phyloP scores from a whole-genome alignment of 1,140 invertebrate species.

The Pristionchus pacificus region DNA sequence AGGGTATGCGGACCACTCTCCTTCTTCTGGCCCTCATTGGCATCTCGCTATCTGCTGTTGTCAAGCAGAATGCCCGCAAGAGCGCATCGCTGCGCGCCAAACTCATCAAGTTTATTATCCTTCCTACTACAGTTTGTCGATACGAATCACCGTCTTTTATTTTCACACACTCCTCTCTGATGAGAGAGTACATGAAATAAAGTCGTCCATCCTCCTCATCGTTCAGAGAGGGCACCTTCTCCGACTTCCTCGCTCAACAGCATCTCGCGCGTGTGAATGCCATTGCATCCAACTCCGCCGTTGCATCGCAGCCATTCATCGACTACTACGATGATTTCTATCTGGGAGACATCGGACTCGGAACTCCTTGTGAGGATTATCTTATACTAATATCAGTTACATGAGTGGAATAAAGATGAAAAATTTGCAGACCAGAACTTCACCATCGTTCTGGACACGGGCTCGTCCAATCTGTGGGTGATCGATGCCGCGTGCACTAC shows the following conservation, averaged over 20 bases:
- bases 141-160: not conserved
- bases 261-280: not conserved
- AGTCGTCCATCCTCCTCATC: not conserved
- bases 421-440: constrained; percentile 17
- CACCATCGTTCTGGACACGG: constrained; percentile 27
- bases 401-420: not conserved
- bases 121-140: not conserved
- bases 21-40: not conserved
- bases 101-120: not conserved
- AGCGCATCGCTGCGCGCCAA: constrained; percentile 1
- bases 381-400: not conserved
- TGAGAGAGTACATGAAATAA: not conserved
- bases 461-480: constrained; percentile 26
- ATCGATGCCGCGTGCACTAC: constrained; percentile 16
- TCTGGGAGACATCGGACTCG: constrained; percentile 13
- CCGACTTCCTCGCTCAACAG: too few species aligned
- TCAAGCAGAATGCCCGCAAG: not conserved
- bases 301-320: constrained; percentile 4
- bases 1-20: constrained; percentile 5
- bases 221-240: not conserved
- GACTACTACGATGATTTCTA: constrained; percentile 18
- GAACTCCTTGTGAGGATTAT: constrained; percentile 11
- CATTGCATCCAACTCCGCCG: not conserved
- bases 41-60: constrained; percentile 11
- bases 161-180: not conserved